Evolutionary conservation across 2,797 vertebrate species (phyloP).

Genomic region (Danio choprae): DNA sequence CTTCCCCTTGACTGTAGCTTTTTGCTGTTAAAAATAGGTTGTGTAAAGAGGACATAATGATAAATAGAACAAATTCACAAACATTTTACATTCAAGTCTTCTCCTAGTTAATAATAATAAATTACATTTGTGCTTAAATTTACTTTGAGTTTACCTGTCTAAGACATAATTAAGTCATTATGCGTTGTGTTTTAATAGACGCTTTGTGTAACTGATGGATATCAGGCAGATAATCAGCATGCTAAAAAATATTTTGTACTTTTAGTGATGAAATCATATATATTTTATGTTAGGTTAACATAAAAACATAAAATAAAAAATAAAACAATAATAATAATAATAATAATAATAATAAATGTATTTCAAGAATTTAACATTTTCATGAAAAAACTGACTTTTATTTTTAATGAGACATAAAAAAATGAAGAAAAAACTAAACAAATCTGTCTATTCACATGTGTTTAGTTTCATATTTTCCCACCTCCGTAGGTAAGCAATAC

Average conservation of each 20-base stretch:
- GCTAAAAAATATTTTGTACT: background rate
- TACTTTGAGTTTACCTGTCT: no score
- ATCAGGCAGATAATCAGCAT: background rate
- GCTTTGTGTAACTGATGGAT: background rate
- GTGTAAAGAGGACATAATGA: background rate
- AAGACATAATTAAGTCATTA: no score
- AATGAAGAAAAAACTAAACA: no score
- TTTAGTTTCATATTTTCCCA: conserved; percentile 19
- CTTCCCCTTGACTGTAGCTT: background rate
- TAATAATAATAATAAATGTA: no score
- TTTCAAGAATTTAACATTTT: no score
- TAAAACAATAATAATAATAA: no score
- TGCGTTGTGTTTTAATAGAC: background rate
- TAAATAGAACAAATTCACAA: background rate
- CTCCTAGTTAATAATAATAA: background rate
- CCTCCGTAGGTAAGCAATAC: background rate
- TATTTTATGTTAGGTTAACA: no score
- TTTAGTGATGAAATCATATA: no score
- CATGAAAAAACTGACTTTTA: no score
- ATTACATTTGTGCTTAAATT: background rate
- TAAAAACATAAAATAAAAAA: no score
- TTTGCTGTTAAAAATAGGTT: conserved; percentile 8
- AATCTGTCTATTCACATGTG: conserved; percentile 2
- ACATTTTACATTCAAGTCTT: background rate
- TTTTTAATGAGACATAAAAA: no score